phyloP scores from a whole-genome alignment of 92 coral and sea anemone species.

The Palythoa caribaeorum region DNA sequence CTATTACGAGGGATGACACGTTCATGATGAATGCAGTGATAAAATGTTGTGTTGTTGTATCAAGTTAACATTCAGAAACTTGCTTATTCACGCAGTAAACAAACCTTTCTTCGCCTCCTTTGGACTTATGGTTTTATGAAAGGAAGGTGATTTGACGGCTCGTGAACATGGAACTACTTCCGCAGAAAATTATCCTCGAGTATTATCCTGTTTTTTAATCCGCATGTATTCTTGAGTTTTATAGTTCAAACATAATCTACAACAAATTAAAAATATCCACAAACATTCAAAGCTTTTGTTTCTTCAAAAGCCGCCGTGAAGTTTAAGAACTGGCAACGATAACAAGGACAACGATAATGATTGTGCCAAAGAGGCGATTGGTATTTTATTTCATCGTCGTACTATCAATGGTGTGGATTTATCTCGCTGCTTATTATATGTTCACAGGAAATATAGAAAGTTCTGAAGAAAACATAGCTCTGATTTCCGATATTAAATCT shows the following conservation, averaged over 20 bases:
- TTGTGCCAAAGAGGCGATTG: conserved; percentile 87
- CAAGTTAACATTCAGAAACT: not conserved
- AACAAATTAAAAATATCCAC: not conserved
- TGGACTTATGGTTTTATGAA: not conserved
- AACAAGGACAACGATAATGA: conserved; percentile 50
- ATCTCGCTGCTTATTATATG: conserved; percentile 82
- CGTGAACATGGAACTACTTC: not conserved
- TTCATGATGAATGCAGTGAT: not conserved
- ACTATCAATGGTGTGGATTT: conserved; percentile 88
- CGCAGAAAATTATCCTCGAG: not conserved
- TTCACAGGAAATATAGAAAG: conserved; percentile 60
- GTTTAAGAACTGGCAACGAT: not conserved
- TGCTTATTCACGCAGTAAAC: not conserved
- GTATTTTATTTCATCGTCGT: conserved; percentile 84
- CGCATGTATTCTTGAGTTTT: not conserved
- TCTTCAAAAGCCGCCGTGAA: not conserved
- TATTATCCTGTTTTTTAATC: conserved; percentile 17
- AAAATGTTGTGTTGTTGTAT: not conserved
- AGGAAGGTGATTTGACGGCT: not conserved
- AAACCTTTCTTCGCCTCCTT: not conserved
- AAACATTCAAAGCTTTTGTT: not conserved
- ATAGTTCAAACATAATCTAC: not conserved
- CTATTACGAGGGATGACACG: not conserved
- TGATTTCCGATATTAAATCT: not conserved
- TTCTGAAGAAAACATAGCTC: conserved; percentile 12